Percentiles rank a stretch among this genome's conserved stretches.
These are phyloP conservation scores for Hypothenemus hampei DNA, from an alignment of 1,140 invertebrate species.

Conservation along the genomic window DNA sequence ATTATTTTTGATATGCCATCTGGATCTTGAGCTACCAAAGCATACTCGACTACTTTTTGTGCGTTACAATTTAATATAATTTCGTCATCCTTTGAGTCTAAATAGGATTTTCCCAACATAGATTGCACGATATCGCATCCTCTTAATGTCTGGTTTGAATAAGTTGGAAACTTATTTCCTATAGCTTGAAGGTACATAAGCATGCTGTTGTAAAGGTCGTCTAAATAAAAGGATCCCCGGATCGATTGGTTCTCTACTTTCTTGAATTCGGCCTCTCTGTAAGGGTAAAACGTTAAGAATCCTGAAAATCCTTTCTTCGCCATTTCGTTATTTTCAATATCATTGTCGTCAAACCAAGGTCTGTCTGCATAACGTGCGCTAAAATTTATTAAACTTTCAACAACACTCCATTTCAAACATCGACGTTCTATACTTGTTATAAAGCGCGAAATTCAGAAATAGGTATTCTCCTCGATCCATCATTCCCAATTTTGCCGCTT, in stretches of 20 bases:
- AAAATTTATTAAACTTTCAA: not conserved
- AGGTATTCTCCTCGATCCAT: slow-evolving; percentile 94
- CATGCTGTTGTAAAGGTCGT: slow-evolving; percentile 91
- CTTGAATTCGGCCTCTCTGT: slow-evolving; percentile 47
- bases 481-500: slow-evolving; percentile 89
- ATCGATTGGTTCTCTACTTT: slow-evolving; percentile 22
- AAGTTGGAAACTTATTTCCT: slow-evolving; percentile 54
- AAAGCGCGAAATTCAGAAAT: slow-evolving; percentile 96
- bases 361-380: slow-evolving; percentile 34
- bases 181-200: slow-evolving; percentile 87
- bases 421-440: slow-evolving; percentile 67
- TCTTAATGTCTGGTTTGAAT: slow-evolving; percentile 51
- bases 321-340: slow-evolving; percentile 77
- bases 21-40: slow-evolving; percentile 34
- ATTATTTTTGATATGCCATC: slow-evolving; percentile 34
- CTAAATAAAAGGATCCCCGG: slow-evolving; percentile 36
- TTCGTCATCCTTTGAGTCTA: slow-evolving; percentile 2
- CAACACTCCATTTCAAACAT: not conserved
- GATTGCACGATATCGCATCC: slow-evolving; percentile 65
- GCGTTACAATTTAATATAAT: slow-evolving; percentile 40
- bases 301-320: slow-evolving; percentile 86
- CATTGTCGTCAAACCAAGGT: slow-evolving; percentile 73
- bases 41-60: slow-evolving; percentile 35
- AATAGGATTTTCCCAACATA: slow-evolving; percentile 90
- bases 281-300: slow-evolving; percentile 79